Conservation (phyloP, 1,140 invertebrate species). For the Drosophila dunni region DNA sequence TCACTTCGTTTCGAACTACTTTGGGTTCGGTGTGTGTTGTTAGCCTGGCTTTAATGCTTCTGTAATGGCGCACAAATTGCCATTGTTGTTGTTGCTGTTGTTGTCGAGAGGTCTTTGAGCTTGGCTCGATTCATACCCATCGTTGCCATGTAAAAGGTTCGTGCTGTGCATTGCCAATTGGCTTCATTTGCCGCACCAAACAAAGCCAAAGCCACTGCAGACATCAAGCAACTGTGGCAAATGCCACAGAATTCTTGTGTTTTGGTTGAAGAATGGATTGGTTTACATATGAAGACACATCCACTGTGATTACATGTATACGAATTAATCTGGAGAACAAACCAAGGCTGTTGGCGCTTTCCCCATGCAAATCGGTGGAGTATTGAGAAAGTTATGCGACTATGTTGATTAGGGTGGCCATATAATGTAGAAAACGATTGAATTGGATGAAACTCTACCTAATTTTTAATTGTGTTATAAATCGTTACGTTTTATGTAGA, state of each 20-base stretch:
- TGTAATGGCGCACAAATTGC: constrained; percentile 76
- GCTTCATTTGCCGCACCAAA: constrained; percentile 29
- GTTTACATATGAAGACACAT: constrained; percentile 12
- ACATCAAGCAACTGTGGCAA: constrained; percentile 24
- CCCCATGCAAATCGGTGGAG: constrained; percentile 3
- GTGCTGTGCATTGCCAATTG: constrained; percentile 66
- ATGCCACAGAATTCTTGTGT: constrained; percentile 27
- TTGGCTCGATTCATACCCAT: constrained; percentile 35
- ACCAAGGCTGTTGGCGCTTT: background rate
- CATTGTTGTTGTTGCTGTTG: constrained; percentile 63
- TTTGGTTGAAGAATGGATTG: constrained; percentile 20
- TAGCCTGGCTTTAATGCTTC: constrained; percentile 62
- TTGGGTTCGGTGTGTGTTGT: constrained; percentile 31
- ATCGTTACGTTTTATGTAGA: too few relatives aligned
- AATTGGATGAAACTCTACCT: too few relatives aligned
- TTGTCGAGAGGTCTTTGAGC: constrained; percentile 35
- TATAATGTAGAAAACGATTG: too few relatives aligned
- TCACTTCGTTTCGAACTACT: constrained; percentile 13
- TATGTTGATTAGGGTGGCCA: background rate
- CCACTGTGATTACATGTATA: background rate
- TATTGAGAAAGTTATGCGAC: background rate
- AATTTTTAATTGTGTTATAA: too few relatives aligned
- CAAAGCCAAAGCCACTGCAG: constrained; percentile 16
- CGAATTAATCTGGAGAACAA: constrained; percentile 2
- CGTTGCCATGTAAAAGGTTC: constrained; percentile 53